Evolutionary conservation across 2,797 vertebrate genomes (phyloP).

Genomic region (Centropyge bicolor): DNA sequence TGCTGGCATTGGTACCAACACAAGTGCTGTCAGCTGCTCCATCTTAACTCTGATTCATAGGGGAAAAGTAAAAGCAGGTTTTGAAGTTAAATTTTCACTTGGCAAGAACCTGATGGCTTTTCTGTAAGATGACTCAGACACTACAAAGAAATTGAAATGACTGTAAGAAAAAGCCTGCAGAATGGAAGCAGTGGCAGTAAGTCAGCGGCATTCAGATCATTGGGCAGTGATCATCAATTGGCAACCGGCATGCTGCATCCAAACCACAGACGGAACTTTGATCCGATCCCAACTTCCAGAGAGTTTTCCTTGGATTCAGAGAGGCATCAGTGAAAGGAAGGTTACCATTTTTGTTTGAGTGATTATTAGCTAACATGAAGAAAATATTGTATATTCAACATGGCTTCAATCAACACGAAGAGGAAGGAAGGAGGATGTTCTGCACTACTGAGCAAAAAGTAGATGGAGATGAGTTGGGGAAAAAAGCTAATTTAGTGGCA

Average conservation of each 20-base stretch:
- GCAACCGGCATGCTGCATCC: conserved; percentile 24
- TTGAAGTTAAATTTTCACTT: conserved; percentile 59
- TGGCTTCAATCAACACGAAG: neutral
- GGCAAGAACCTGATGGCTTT: conserved; percentile 54
- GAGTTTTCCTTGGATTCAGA: conserved; percentile 1
- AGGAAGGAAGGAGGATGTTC: neutral
- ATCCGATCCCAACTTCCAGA: conserved; percentile 25
- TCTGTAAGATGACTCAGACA: conserved; percentile 50
- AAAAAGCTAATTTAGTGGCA: neutral
- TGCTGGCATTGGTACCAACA: conserved; percentile 37
- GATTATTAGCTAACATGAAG: neutral
- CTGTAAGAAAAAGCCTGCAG: conserved; percentile 22
- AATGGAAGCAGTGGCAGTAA: conserved; percentile 44
- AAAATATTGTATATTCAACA: no score
- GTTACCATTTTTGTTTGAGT: conserved; percentile 8
- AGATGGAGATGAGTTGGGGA: neutral
- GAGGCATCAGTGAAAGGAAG: conserved; percentile 11
- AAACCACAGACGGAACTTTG: conserved; percentile 24
- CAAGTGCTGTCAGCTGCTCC: conserved; percentile 65
- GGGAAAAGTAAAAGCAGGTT: conserved; percentile 50
- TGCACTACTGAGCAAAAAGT: neutral
- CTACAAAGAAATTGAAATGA: conserved; percentile 61
- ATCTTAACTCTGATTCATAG: conserved; percentile 51
- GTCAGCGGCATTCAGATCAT: conserved; percentile 17
- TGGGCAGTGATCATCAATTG: conserved; percentile 33